Conservation (phyloP, 2,888 invertebrate species). For the Allolobophora icterica region DNA sequence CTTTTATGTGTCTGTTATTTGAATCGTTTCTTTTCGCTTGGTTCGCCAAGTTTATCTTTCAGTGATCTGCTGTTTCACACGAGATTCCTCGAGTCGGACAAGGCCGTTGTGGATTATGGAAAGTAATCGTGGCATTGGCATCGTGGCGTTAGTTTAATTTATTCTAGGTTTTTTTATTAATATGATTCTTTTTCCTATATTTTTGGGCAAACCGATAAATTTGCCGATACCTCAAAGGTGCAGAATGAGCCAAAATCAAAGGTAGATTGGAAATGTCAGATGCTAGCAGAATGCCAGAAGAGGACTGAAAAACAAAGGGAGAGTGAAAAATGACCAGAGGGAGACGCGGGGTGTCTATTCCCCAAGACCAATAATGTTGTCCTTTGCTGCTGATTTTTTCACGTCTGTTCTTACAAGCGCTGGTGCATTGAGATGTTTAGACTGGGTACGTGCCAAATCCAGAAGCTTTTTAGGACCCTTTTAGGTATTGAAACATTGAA, state of each 20-base stretch:
- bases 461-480: neutral
- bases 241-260: neutral
- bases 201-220: neutral
- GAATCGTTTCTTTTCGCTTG: constrained; percentile 9
- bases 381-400: neutral
- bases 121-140: neutral
- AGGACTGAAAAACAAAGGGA: neutral
- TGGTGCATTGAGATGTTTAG: neutral
- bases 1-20: neutral
- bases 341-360: too few relatives aligned
- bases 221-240: neutral
- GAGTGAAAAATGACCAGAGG: neutral
- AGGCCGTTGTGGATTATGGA: neutral
- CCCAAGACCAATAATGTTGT: neutral
- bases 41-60: neutral
- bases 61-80: neutral
- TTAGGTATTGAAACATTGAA: too few relatives aligned
- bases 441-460: neutral
- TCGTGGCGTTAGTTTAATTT: neutral
- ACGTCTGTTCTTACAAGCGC: neutral
- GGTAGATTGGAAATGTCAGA: neutral
- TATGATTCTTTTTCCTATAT: neutral
- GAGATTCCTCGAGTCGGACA: neutral
- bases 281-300: neutral
- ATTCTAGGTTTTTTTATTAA: neutral